A percentile compares a stretch with the other conserved stretches of the same genome.
phyloP scores from a whole-genome alignment of 2,113 vertebrate genomes.

The Apistogramma diplotaenia region DNA sequence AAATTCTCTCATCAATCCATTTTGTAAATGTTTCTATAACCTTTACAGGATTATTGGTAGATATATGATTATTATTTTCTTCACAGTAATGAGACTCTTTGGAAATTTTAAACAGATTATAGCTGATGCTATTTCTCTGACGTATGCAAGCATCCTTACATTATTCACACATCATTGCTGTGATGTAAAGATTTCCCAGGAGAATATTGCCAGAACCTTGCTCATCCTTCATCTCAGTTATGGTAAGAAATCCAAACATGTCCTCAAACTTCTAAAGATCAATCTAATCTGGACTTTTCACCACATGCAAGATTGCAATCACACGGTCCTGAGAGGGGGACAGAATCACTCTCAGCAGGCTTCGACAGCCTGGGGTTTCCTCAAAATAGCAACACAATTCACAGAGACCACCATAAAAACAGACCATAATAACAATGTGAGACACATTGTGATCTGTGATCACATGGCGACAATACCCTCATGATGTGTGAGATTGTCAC shows the following conservation, averaged over 20 bases:
- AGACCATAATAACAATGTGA: neutral
- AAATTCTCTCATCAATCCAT: neutral
- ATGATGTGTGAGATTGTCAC: neutral
- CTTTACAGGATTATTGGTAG: neutral
- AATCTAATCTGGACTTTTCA: constrained; percentile 26
- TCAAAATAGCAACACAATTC: constrained; percentile 40
- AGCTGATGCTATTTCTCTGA: neutral
- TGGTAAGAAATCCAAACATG: neutral
- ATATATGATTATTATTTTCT: neutral
- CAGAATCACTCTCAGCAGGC: constrained; percentile 15
- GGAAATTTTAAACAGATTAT: neutral
- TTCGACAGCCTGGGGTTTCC: constrained; percentile 19
- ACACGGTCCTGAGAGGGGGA: constrained; percentile 13
- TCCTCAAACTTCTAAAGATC: constrained; percentile 10
- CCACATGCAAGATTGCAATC: constrained; percentile 31
- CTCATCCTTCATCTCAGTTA: neutral
- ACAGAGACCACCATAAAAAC: neutral
- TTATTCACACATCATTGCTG: neutral
- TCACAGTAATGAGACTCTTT: neutral
- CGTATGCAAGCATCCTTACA: neutral
- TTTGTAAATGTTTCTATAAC: neutral
- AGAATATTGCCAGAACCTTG: neutral
- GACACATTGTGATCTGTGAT: constrained; percentile 1
- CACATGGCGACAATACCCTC: neutral
- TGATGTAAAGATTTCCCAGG: neutral